A percentile compares a stretch with the other conserved stretches of the same genome.
phyloP scores from a whole-genome alignment of 2,888 invertebrate species.

The Craniophora ligustri region DNA sequence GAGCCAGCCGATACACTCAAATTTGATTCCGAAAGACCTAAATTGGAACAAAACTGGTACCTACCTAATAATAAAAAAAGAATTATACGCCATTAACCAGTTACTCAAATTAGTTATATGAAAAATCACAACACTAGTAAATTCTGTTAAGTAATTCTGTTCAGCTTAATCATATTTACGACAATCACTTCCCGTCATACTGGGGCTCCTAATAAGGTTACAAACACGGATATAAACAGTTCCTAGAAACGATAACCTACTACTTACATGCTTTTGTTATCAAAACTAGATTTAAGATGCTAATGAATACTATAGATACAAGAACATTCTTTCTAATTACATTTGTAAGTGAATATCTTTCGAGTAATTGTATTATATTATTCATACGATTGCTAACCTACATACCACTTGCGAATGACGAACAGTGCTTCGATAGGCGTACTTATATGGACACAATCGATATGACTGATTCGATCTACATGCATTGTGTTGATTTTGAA shows the following conservation, averaged over 20 bases:
- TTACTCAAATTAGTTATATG: background rate
- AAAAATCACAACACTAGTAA: constrained; percentile 28
- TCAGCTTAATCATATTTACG: constrained; percentile 68
- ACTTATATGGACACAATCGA: background rate
- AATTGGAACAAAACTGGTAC: too few relatives aligned
- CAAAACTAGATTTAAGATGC: background rate
- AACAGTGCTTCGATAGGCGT: background rate
- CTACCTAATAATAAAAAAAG: too few relatives aligned
- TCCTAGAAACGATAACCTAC: constrained; percentile 56
- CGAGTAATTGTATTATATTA: background rate
- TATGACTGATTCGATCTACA: background rate
- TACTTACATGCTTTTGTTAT: constrained; percentile 3
- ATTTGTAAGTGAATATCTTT: background rate
- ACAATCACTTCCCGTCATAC: constrained; percentile 72
- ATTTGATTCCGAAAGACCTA: too few relatives aligned
- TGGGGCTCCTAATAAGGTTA: constrained; percentile 63
- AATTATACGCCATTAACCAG: too few relatives aligned
- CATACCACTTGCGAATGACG: background rate
- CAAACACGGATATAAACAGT: constrained; percentile 41
- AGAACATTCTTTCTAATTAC: background rate
- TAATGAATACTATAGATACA: background rate
- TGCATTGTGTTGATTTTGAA: background rate
- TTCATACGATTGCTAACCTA: background rate
- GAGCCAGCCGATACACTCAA: too few relatives aligned
- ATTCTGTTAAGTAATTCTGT: constrained; percentile 60